Conservation (phyloP, 2,888 invertebrate species). For the Mesochorus sp. region DNA sequence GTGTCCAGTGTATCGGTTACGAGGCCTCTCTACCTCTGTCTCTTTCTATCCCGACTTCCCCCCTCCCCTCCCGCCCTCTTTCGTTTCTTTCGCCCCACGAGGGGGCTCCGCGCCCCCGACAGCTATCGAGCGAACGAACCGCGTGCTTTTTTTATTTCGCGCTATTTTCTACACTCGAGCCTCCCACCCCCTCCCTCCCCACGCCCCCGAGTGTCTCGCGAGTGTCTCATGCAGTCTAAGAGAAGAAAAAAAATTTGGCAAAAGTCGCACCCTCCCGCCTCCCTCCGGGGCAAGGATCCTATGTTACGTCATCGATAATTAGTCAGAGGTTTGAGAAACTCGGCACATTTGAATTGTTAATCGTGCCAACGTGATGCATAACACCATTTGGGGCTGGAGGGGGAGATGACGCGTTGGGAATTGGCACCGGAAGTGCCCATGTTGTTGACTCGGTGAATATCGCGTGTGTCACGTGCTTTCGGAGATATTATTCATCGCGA, state of each 20-base stretch:
- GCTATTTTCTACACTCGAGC: constrained; percentile 9
- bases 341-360: too few relatives aligned
- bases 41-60: background rate
- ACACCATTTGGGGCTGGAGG: too few relatives aligned
- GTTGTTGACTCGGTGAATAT: too few relatives aligned
- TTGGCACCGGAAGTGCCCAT: too few relatives aligned
- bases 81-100: background rate
- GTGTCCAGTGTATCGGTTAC: constrained; percentile 62
- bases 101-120: constrained; percentile 22
- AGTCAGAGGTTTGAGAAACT: background rate
- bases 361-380: too few relatives aligned
- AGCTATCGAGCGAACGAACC: constrained; percentile 52
- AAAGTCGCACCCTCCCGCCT: background rate
- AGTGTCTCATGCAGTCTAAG: too few relatives aligned
- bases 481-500: too few relatives aligned
- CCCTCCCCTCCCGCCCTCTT: background rate
- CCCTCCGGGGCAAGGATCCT: too few relatives aligned
- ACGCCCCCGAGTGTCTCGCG: background rate
- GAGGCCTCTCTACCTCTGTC: constrained; percentile 43
- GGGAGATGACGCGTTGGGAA: too few relatives aligned
- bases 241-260: background rate
- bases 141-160: constrained; percentile 50
- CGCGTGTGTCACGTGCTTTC: too few relatives aligned
- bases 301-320: too few relatives aligned
- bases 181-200: background rate